phyloP scores from a whole-genome alignment of 2,797 vertebrate species.

The Enoplosus armatus region DNA sequence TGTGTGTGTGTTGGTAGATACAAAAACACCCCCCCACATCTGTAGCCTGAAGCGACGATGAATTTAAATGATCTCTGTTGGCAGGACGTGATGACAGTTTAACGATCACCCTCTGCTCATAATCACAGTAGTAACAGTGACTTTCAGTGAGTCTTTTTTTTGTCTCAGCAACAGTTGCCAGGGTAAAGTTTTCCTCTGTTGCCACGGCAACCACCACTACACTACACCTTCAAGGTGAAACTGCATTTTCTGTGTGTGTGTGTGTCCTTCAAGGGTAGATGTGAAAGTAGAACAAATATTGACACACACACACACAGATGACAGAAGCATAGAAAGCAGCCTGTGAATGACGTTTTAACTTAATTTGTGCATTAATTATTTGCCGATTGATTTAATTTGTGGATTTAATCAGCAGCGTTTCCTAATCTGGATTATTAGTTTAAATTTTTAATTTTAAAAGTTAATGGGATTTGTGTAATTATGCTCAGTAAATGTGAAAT shows the following conservation, averaged over 20 bases:
- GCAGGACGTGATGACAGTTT: not conserved
- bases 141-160: not conserved
- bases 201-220: conserved; percentile 43
- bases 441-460: too few relatives aligned
- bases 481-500: not conserved
- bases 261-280: conserved; percentile 21
- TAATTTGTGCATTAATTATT: not conserved
- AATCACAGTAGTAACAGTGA: not conserved
- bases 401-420: not conserved
- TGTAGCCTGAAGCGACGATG: too few relatives aligned
- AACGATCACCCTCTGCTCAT: not conserved
- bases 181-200: conserved; percentile 52
- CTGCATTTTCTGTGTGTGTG: not conserved
- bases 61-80: not conserved
- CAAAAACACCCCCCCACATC: too few relatives aligned
- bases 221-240: conserved; percentile 63
- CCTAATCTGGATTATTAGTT: not conserved
- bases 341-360: not conserved
- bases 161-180: conserved; percentile 33
- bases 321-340: not conserved
- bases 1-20: conserved; percentile 7
- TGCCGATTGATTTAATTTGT: not conserved
- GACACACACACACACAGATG: not conserved
- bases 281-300: conserved; percentile 46
- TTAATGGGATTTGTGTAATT: not conserved